Conservation (phyloP, 2,113 vertebrate genomes). For the Chascanopsetta lugubris region DNA sequence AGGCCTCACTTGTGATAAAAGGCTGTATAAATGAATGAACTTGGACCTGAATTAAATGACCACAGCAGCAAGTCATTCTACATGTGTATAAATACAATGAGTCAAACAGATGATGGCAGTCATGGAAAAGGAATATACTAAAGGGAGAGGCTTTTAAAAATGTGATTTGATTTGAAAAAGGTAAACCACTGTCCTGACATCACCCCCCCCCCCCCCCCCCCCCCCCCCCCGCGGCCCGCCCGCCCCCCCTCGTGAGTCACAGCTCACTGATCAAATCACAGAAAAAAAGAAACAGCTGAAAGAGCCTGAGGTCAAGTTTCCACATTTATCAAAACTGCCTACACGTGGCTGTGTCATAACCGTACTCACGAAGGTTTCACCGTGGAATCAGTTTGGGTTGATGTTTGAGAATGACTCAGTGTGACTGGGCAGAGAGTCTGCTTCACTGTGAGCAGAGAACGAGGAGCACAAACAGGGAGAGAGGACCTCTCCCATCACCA, state of each 20-base stretch:
- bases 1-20: slow-evolving; percentile 4
- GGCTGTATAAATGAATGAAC: slow-evolving; percentile 16
- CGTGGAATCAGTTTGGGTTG: not conserved
- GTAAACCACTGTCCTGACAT: not conserved
- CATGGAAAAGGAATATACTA: not conserved
- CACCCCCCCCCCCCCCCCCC: too few species aligned
- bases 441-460: not conserved
- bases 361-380: not conserved
- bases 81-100: not conserved
- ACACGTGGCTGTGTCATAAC: not conserved
- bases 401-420: slow-evolving; percentile 8
- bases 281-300: not conserved
- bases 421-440: too few species aligned
- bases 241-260: slow-evolving; percentile 13
- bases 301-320: not conserved
- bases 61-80: not conserved
- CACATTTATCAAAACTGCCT: not conserved
- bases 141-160: slow-evolving; percentile 8
- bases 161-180: slow-evolving; percentile 6
- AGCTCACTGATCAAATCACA: not conserved
- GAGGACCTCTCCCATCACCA: not conserved
- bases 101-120: slow-evolving; percentile 1
- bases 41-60: not conserved
- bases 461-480: not conserved
- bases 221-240: too few species aligned